Percentiles rank a stretch among this genome's conserved stretches.
Conservation (phyloP, 2,888 invertebrate genomes). For the Melipona bicolor region DNA sequence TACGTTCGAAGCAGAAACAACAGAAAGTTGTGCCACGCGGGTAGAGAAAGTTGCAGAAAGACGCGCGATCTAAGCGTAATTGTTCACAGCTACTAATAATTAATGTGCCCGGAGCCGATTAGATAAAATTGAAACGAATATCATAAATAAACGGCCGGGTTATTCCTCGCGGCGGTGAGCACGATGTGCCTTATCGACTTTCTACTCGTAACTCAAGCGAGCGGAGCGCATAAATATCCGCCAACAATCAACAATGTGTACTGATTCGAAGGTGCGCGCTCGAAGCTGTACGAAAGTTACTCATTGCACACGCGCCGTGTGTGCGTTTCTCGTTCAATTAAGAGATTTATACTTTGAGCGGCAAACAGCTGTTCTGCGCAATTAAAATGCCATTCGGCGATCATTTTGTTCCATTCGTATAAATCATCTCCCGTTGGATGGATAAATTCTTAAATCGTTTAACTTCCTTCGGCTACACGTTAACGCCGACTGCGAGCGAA, state of each 20-base stretch:
- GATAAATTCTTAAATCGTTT: neutral
- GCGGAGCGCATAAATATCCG: conserved; percentile 64
- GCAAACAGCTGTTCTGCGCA: neutral
- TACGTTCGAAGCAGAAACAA: neutral
- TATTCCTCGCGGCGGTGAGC: conserved; percentile 54
- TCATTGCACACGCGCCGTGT: conserved; percentile 8
- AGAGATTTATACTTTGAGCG: neutral
- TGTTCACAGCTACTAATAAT: conserved; percentile 77
- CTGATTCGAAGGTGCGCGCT: conserved; percentile 29
- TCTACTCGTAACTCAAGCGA: conserved; percentile 70
- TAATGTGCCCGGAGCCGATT: conserved; percentile 74
- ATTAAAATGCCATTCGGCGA: neutral
- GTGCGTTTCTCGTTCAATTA: conserved; percentile 1
- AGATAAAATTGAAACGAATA: conserved; percentile 72
- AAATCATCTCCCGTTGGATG: neutral
- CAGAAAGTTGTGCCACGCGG: neutral
- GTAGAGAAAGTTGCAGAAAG: conserved; percentile 68
- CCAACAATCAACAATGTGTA: conserved; percentile 64
- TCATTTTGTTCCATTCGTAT: neutral
- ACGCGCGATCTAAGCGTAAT: conserved; percentile 69
- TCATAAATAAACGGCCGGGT: conserved; percentile 63
- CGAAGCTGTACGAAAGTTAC: conserved; percentile 13
- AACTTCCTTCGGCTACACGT: conserved; percentile 1
- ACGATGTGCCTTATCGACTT: conserved; percentile 68
- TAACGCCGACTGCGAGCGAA: neutral